Percentiles rank a stretch among this genome's conserved stretches.
phyloP scores from a whole-genome alignment of 2,888 invertebrate species.

The Stenodema calcarata region DNA sequence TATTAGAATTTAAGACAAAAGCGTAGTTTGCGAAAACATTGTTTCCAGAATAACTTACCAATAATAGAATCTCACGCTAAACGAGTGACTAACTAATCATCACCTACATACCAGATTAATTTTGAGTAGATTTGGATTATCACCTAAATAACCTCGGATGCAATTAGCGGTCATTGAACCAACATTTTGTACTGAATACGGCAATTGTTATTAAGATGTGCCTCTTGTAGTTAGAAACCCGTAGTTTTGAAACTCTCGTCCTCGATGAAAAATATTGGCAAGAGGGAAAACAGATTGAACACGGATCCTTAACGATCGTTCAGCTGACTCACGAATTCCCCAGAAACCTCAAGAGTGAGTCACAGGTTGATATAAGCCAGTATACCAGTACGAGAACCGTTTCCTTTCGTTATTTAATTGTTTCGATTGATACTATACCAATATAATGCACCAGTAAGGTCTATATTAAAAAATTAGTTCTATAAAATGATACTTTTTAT shows the following conservation, averaged over 20 bases:
- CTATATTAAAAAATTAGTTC: background rate
- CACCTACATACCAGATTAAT: no score
- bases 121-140: no score
- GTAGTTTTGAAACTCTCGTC: background rate
- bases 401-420: background rate
- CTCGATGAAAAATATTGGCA: background rate
- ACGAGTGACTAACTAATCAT: no score
- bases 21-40: no score
- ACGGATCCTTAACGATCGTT: background rate
- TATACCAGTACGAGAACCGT: background rate
- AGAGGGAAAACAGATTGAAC: background rate
- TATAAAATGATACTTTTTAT: background rate
- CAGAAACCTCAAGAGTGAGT: background rate
- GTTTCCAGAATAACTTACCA: no score
- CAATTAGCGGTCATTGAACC: no score
- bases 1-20: no score
- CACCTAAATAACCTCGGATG: no score
- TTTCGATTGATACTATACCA: background rate
- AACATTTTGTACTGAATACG: no score
- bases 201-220: no score
- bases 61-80: no score
- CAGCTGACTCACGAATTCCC: background rate
- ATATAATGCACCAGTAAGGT: background rate
- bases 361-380: background rate
- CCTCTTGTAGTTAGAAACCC: background rate